Conservation (phyloP, 2,888 invertebrate species). For the Pyrgus malvae region DNA sequence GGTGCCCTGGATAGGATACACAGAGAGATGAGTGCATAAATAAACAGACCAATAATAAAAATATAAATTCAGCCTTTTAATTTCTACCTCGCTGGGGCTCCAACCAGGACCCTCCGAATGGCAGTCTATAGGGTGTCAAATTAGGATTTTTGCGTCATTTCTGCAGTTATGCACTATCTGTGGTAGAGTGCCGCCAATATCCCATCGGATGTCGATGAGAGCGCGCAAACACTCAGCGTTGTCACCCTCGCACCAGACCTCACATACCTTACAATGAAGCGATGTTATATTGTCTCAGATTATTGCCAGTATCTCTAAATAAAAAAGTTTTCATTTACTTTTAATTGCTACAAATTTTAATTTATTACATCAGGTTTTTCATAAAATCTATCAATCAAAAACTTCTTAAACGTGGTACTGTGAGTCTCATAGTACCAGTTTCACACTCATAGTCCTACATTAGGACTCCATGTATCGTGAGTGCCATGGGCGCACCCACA, state of each 20-base stretch:
- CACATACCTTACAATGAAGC: conserved; percentile 18
- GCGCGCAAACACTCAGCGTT: conserved; percentile 60
- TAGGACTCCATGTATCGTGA: too few species aligned
- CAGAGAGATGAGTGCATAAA: too few species aligned
- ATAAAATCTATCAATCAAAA: too few species aligned
- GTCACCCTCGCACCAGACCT: conserved; percentile 31
- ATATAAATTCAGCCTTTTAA: too few species aligned
- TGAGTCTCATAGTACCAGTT: too few species aligned
- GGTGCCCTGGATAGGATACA: too few species aligned
- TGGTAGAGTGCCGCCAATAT: conserved; percentile 60
- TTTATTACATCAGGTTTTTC: neutral
- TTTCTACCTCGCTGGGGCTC: too few species aligned
- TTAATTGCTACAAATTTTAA: neutral
- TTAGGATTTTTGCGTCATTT: neutral
- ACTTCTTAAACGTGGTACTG: too few species aligned
- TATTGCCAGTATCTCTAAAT: conserved; percentile 21
- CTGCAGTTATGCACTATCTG: neutral
- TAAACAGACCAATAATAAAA: too few species aligned
- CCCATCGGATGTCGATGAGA: conserved; percentile 63
- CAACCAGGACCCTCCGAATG: too few species aligned
- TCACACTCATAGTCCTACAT: too few species aligned
- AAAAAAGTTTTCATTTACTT: conserved; percentile 12
- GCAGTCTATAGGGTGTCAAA: neutral
- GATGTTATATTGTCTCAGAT: conserved; percentile 22
- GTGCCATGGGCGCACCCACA: too few species aligned